Conservation (phyloP, 2,888 invertebrate genomes). For the Oligia strigilis region DNA sequence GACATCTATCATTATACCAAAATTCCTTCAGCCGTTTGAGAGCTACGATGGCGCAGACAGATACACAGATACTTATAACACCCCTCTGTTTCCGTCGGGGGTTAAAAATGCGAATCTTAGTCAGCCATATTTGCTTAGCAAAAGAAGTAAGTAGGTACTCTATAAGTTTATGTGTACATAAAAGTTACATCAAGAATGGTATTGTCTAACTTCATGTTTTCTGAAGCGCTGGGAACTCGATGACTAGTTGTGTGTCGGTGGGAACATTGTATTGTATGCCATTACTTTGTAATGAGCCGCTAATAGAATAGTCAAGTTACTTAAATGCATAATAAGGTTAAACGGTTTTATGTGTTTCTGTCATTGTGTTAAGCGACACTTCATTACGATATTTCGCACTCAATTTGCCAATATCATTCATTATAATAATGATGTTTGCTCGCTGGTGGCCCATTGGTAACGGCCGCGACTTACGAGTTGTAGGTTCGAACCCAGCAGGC, state of each 20-base stretch:
- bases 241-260: conserved; percentile 6
- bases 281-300: conserved; percentile 21
- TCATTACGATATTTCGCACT: conserved; percentile 9
- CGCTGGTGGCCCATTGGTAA: too few relatives aligned
- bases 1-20: background rate
- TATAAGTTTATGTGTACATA: background rate
- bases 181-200: conserved; percentile 6
- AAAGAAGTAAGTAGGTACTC: background rate
- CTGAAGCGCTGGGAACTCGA: conserved; percentile 19
- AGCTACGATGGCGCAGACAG: too few relatives aligned
- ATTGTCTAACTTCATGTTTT: conserved; percentile 23
- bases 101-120: background rate
- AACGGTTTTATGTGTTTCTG: conserved; percentile 29
- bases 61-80: too few relatives aligned
- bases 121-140: background rate
- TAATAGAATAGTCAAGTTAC: conserved; percentile 29
- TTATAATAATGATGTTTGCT: too few relatives aligned
- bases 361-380: conserved; percentile 28
- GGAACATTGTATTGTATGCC: conserved; percentile 8
- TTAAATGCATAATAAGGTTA: conserved; percentile 36
- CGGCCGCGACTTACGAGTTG: too few relatives aligned
- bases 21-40: too few relatives aligned
- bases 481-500: too few relatives aligned
- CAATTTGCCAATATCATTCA: conserved; percentile 7
- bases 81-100: too few relatives aligned